Percentiles rank a stretch among this genome's conserved stretches.
Conservation (phyloP, 2,797 vertebrate species). For the Sciurus vulgaris region DNA sequence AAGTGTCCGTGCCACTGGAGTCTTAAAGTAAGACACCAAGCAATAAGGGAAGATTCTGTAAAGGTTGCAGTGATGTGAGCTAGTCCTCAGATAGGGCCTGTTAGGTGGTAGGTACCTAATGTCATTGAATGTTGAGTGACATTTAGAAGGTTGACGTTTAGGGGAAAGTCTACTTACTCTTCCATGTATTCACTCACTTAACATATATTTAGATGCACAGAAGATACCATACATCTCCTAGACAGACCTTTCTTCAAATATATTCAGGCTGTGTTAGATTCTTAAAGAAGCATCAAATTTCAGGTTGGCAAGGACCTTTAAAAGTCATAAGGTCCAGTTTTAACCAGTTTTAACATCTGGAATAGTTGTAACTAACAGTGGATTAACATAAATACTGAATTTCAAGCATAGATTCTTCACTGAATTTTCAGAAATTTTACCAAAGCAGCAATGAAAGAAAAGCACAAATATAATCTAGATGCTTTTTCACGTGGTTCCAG, state of each 20-base stretch:
- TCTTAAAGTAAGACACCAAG: background rate
- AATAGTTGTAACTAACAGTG: background rate
- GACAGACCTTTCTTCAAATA: conserved; percentile 40
- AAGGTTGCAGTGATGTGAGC: background rate
- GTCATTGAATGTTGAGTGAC: background rate
- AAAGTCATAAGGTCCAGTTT: background rate
- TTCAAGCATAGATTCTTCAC: conserved; percentile 14
- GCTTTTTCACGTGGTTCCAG: background rate
- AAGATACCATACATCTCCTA: background rate
- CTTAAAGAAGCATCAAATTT: conserved; percentile 33
- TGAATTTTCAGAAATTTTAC: conserved; percentile 40
- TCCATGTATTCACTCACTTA: conserved; percentile 2
- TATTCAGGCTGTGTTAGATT: background rate
- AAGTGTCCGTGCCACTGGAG: background rate
- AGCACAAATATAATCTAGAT: background rate
- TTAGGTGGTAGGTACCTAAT: background rate
- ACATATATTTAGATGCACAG: background rate
- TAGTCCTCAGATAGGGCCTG: background rate
- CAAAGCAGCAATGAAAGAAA: background rate
- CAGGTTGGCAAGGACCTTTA: background rate
- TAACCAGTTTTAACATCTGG: background rate
- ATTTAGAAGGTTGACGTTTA: conserved; percentile 46
- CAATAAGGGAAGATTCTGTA: background rate
- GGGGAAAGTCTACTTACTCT: background rate
- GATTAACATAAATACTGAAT: background rate